These are phyloP conservation scores for Pundamilia nyererei DNA, from an alignment of 2,113 vertebrate species.

Conservation along the genomic window DNA sequence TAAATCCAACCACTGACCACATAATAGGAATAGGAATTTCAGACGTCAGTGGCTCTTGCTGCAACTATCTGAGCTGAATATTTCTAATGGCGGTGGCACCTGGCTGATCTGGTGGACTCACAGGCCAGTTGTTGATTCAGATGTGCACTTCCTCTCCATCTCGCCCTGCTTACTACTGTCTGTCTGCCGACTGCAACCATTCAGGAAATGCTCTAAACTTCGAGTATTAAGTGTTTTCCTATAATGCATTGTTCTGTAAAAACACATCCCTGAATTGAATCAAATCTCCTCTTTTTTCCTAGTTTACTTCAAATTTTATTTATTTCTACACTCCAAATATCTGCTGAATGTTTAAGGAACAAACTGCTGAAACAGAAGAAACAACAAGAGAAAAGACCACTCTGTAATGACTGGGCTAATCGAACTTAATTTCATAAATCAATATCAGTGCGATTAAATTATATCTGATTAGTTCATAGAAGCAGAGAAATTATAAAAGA, in stretches of 20 bases:
- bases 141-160: conserved; percentile 11
- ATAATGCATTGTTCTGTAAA: background rate
- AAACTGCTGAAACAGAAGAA: background rate
- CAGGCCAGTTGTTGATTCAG: conserved; percentile 17
- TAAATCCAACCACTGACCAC: background rate
- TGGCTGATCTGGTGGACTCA: conserved; percentile 2
- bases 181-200: background rate
- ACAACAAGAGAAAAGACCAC: background rate
- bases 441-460: background rate
- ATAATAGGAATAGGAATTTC: background rate
- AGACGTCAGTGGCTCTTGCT: background rate
- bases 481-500: background rate
- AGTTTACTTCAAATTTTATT: background rate
- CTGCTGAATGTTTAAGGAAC: background rate
- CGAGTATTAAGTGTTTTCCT: background rate
- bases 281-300: background rate
- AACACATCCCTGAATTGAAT: background rate
- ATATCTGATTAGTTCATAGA: background rate
- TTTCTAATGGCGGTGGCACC: background rate
- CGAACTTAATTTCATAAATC: background rate
- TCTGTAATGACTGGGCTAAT: background rate
- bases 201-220: background rate
- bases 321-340: background rate
- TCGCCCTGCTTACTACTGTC: conserved; percentile 5
- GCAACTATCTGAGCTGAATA: background rate